Evolutionary conservation across 2,888 invertebrate species (phyloP).

Genomic region (Cordilura impudica): DNA sequence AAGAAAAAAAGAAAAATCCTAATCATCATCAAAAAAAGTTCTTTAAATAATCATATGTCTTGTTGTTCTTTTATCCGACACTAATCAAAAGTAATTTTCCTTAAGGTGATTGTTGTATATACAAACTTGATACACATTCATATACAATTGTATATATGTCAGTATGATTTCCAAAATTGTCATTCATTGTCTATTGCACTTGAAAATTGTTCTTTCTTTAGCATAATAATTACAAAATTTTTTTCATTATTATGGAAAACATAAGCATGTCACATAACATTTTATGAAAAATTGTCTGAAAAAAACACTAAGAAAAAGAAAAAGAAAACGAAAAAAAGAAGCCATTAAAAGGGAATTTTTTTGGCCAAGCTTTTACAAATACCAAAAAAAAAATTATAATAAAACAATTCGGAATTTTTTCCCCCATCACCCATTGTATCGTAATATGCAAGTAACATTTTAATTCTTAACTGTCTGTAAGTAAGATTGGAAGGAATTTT

Average conservation of each 20-base stretch:
- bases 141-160: neutral
- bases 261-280: neutral
- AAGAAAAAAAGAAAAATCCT: conserved; percentile 12
- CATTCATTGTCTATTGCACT: conserved; percentile 14
- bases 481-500: too few relatives aligned
- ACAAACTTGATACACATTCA: neutral
- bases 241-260: conserved; percentile 4
- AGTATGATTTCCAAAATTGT: neutral
- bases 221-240: neutral
- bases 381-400: too few relatives aligned
- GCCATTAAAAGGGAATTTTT: too few relatives aligned
- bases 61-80: neutral
- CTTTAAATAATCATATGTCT: conserved; percentile 49
- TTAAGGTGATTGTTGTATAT: neutral
- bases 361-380: too few relatives aligned
- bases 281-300: too few relatives aligned
- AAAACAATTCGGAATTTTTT: too few relatives aligned
- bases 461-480: too few relatives aligned
- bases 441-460: too few relatives aligned
- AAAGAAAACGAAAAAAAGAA: too few relatives aligned
- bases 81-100: neutral
- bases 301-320: too few relatives aligned
- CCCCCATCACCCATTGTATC: too few relatives aligned
- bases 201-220: neutral
- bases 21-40: conserved; percentile 24